Percentiles rank a stretch among this genome's conserved stretches.
These are phyloP conservation scores for Amblyjoppa fuscipennis DNA, from an alignment of 2,888 invertebrate genomes.

Conservation along the genomic window DNA sequence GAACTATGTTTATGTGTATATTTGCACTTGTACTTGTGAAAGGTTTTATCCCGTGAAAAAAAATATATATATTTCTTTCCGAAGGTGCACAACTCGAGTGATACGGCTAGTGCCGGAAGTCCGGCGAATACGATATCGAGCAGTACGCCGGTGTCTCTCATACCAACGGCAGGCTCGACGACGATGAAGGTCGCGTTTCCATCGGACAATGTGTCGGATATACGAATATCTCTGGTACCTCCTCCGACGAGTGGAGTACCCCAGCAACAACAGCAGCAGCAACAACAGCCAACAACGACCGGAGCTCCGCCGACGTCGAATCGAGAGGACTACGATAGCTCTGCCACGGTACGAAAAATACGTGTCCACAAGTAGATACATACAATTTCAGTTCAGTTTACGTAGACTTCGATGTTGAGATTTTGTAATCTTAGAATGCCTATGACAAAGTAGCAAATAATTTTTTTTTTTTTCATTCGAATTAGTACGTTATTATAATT, in stretches of 20 bases:
- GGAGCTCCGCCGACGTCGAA: slow-evolving; percentile 75
- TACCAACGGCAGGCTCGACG: slow-evolving; percentile 74
- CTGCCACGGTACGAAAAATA: slow-evolving; percentile 86
- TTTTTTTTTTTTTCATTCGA: not conserved
- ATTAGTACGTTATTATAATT: slow-evolving; percentile 18
- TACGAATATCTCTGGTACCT: slow-evolving; percentile 68
- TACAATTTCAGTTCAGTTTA: slow-evolving; percentile 36
- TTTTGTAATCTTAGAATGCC: not conserved
- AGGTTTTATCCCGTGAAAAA: not conserved
- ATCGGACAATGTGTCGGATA: slow-evolving; percentile 66
- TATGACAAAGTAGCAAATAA: not conserved
- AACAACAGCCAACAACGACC: slow-evolving; percentile 78
- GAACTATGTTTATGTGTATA: not conserved
- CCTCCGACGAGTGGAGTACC: slow-evolving; percentile 66
- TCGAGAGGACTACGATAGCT: slow-evolving; percentile 87
- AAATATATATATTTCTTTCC: not conserved
- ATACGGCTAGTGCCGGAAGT: slow-evolving; percentile 89
- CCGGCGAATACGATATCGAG: slow-evolving; percentile 83
- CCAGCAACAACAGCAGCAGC: slow-evolving; percentile 76
- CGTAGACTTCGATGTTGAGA: slow-evolving; percentile 20
- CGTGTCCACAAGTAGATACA: slow-evolving; percentile 23
- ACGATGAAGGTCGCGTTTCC: slow-evolving; percentile 65
- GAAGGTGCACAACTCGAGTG: slow-evolving; percentile 88
- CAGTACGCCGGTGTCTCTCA: slow-evolving; percentile 76
- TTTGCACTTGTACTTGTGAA: not conserved